Percentiles rank a stretch among this genome's conserved stretches.
Evolutionary conservation across 1,140 invertebrate species (phyloP).

Genomic region (Parasteatoda tepidariorum): DNA sequence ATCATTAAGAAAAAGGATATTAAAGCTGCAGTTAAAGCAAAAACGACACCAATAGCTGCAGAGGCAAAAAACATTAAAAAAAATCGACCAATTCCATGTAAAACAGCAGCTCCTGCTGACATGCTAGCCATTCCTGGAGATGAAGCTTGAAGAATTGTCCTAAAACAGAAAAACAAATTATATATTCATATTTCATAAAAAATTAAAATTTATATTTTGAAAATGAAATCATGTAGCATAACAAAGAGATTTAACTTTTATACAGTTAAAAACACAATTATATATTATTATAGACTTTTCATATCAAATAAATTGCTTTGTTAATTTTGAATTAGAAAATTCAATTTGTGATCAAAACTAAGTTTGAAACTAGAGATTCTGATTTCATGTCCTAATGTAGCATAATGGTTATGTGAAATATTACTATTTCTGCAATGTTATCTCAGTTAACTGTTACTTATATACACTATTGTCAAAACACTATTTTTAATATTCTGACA

Average conservation of each 20-base stretch:
- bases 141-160: slow-evolving; percentile 76
- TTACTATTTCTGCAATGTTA: too few relatives aligned
- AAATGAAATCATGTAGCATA: not conserved
- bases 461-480: too few relatives aligned
- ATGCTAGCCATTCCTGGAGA: slow-evolving; percentile 77
- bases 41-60: slow-evolving; percentile 94
- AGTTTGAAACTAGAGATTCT: too few relatives aligned
- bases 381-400: too few relatives aligned
- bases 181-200: not conserved
- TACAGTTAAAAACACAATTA: not conserved
- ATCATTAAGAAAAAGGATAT: slow-evolving; percentile 72
- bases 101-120: slow-evolving; percentile 81
- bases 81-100: slow-evolving; percentile 90
- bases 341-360: too few relatives aligned
- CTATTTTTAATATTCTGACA: too few relatives aligned
- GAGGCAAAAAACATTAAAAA: slow-evolving; percentile 99
- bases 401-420: too few relatives aligned
- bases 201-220: not conserved
- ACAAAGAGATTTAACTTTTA: not conserved
- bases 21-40: slow-evolving; percentile 93
- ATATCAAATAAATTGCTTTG: too few relatives aligned
- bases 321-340: too few relatives aligned
- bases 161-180: slow-evolving; percentile 61
- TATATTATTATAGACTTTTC: too few relatives aligned
- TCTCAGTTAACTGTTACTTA: too few relatives aligned